These are phyloP conservation scores for Panthera tigris DNA, from an alignment of 2,113 vertebrate species.

Conservation along the genomic window DNA sequence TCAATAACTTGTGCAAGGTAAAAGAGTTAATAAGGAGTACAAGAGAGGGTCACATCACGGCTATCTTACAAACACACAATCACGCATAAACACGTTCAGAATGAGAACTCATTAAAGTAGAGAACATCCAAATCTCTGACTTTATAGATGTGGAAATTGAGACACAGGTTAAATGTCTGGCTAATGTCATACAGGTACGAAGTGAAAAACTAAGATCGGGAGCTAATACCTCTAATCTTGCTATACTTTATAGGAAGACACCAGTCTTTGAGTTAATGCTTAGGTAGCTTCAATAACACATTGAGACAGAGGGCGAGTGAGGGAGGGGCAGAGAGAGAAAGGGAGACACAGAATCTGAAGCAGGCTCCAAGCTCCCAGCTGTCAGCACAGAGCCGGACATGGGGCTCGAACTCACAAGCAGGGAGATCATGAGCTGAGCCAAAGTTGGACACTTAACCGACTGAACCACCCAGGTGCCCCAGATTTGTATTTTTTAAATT, in stretches of 20 bases:
- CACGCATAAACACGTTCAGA: background rate
- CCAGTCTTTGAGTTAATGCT: background rate
- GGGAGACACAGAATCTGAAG: too few species aligned
- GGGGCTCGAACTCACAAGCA: too few species aligned
- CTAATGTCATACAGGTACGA: background rate
- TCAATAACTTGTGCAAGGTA: background rate
- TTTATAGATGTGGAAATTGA: background rate
- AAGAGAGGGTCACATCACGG: background rate
- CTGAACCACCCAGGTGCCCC: background rate
- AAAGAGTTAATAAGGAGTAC: background rate
- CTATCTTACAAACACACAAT: background rate
- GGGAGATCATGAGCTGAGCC: too few species aligned
- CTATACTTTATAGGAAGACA: background rate
- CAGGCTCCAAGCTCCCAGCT: too few species aligned
- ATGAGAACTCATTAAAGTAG: constrained; percentile 27
- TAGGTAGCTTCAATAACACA: constrained; percentile 1
- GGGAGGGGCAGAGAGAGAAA: too few species aligned
- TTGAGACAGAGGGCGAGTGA: background rate
- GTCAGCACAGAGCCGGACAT: too few species aligned
- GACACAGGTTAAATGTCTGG: background rate
- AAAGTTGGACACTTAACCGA: too few species aligned
- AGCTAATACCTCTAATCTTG: background rate
- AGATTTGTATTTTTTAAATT: constrained; percentile 7
- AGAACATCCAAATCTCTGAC: background rate
- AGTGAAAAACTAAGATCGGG: background rate